Evolutionary conservation across 2,888 invertebrate genomes (phyloP).

Genomic region (Encarsia formosa): DNA sequence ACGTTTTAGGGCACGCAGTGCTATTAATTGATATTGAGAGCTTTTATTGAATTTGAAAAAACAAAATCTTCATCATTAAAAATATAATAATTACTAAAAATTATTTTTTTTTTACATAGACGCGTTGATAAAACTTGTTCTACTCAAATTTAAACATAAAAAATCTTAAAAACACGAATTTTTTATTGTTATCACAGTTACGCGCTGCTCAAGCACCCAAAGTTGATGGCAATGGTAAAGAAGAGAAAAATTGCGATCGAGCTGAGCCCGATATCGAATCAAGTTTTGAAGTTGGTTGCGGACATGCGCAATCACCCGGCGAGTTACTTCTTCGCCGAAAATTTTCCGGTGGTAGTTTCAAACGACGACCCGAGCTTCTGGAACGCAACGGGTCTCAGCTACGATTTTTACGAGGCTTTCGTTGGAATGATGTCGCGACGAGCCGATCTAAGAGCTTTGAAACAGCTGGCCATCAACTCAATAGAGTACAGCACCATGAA

Average conservation of each 20-base stretch:
- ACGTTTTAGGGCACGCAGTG: too few species aligned
- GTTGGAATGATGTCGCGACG: conserved; percentile 67
- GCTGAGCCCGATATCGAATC: conserved; percentile 76
- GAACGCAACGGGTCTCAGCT: conserved; percentile 67
- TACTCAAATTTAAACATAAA: too few species aligned
- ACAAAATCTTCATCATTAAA: too few species aligned
- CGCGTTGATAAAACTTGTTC: too few species aligned
- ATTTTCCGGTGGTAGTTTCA: conserved; percentile 69
- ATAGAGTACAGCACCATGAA: conserved; percentile 64
- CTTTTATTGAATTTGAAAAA: too few species aligned
- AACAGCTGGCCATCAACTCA: conserved; percentile 71
- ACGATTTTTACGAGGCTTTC: conserved; percentile 77
- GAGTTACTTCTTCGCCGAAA: conserved; percentile 60
- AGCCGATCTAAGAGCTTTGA: conserved; percentile 67
- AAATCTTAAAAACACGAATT: too few species aligned
- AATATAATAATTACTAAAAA: too few species aligned
- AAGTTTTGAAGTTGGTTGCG: conserved; percentile 63
- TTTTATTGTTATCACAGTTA: conserved; percentile 48
- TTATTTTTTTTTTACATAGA: too few species aligned
- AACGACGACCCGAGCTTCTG: conserved; percentile 78
- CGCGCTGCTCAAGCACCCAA: conserved; percentile 70
- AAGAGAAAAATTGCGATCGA: conserved; percentile 66
- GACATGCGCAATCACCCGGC: conserved; percentile 77
- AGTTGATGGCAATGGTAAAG: conserved; percentile 58
- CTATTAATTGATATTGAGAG: too few species aligned